Base-by-base conservation (phyloP, 2,113 vertebrate genomes). In the Indicator maculatus region DNA sequence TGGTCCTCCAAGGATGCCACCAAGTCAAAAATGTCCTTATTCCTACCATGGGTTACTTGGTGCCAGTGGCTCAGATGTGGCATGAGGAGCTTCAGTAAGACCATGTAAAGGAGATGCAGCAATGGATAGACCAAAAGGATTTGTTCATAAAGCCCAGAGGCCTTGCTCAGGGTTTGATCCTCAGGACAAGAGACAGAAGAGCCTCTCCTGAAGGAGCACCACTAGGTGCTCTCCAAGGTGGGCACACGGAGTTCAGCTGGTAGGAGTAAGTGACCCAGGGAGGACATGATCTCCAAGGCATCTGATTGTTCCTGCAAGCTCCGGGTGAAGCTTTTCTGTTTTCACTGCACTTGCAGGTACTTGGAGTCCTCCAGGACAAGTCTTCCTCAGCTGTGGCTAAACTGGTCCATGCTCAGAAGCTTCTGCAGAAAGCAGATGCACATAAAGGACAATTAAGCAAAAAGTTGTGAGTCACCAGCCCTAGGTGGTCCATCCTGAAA, bases 241-340 rank as follows among this genome's bases (percentile, higher is more conserved):
- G 39, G 47, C 59, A 77, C n/a, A 18, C 64, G 56, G 11, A 0
- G 1, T 38, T 69, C 64, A 76, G 53, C 45, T 28, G 39, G 38
- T 4, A 7, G 69, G 44, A 65, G 16, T 41, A 28, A 38, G 56
- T 23, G 71, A 41, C 39, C 31, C 85, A 20, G 39, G 52, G 12
- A 82, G 24, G 44, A 61, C 64, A 52, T 0, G 2, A 27, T 53
- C 41, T 59, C 63, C 13, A 5, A 72, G 64, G 63, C 41, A 30
- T 60, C 33, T 59, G n/a, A 41, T 13, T 47, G 15, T 50, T 66
- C 21, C 16, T 53, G 12, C 11, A 65, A 77, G 31, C 52, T 28
- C 39, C 0, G 0, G 50, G 9, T 83, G 8, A 12, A 83, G 60
- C 11, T 83, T 36, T 13, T 83, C 28, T 4, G 1, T 67, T 52